A percentile compares a stretch with the other conserved stretches of the same genome.
These are phyloP conservation scores for Vireo altiloquus DNA, from an alignment of 2,113 vertebrate species.

Conservation along the genomic window DNA sequence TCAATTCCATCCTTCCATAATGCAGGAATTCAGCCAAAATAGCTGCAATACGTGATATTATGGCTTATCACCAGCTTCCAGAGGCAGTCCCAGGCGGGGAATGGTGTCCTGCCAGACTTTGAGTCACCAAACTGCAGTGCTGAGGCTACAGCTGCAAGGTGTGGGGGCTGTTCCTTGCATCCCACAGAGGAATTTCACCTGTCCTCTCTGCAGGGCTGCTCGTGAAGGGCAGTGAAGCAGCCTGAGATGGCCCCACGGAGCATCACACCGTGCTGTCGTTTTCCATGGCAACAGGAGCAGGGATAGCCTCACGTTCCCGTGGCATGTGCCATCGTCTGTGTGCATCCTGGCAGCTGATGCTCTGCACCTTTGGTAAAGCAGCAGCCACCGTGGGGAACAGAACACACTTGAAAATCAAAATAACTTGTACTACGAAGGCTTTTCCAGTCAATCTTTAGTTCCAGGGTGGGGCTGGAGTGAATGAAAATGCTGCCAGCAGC, in stretches of 20 bases:
- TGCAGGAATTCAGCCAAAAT: background rate
- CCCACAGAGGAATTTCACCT: background rate
- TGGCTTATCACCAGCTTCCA: background rate
- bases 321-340: background rate
- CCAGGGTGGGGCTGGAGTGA: background rate
- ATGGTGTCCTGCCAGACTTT: background rate
- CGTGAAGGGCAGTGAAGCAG: background rate
- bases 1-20: background rate
- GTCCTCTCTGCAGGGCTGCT: background rate
- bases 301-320: background rate
- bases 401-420: background rate
- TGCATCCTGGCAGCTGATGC: background rate
- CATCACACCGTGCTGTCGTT: background rate
- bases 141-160: background rate
- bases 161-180: background rate
- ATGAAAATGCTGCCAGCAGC: background rate
- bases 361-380: background rate
- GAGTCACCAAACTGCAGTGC: background rate
- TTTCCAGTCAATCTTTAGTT: background rate
- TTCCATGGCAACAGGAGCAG: background rate
- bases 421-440: background rate
- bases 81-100: background rate
- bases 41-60: background rate
- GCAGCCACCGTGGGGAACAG: background rate
- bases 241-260: background rate